Percentiles rank a stretch among this genome's conserved stretches.
Evolutionary conservation across 2,888 invertebrate genomes (phyloP).

Genomic region (Lithophane socia): DNA sequence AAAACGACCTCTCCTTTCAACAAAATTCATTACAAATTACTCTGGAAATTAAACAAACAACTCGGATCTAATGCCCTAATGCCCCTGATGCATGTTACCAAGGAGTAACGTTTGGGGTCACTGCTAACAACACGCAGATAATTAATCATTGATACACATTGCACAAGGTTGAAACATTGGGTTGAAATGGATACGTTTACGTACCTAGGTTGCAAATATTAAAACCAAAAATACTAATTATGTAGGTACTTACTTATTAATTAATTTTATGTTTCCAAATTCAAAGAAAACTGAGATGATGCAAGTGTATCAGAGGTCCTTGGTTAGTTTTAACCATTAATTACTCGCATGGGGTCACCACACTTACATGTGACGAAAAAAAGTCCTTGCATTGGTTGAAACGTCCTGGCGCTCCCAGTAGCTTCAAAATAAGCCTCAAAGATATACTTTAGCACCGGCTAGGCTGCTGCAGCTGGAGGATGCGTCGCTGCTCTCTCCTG

Average conservation of each 20-base stretch:
- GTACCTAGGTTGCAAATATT: not conserved
- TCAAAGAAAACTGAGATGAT: not conserved
- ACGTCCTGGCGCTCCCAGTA: too few species aligned
- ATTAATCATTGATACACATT: constrained; percentile 6
- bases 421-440: too few species aligned
- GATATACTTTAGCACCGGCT: too few species aligned
- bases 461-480: too few species aligned
- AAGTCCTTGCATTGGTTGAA: too few species aligned
- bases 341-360: too few species aligned
- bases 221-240: not conserved
- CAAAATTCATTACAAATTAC: not conserved
- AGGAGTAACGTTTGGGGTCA: constrained; percentile 27
- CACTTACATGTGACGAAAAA: too few species aligned
- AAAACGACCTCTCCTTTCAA: constrained; percentile 9
- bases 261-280: not conserved
- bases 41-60: constrained; percentile 1
- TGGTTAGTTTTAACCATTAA: not conserved
- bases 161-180: constrained; percentile 15
- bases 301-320: not conserved
- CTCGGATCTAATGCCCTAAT: not conserved
- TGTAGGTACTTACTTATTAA: too few species aligned
- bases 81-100: constrained; percentile 16
- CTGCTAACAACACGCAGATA: constrained; percentile 33
- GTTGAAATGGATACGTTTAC: not conserved
- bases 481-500: too few species aligned